Conservation (phyloP, 1,140 invertebrate genomes). For the Zaprionus davidi region DNA sequence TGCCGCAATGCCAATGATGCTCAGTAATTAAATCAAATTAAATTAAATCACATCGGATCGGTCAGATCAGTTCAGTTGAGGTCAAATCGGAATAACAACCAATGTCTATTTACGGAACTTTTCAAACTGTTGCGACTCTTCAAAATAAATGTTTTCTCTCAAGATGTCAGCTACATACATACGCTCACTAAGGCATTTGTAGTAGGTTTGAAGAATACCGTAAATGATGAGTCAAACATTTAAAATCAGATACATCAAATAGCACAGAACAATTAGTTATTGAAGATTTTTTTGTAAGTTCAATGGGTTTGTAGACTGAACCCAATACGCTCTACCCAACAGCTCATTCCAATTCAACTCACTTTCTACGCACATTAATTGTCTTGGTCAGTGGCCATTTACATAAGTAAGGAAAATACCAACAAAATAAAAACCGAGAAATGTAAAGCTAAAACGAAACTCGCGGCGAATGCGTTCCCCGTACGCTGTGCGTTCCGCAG, state of each 20-base stretch:
- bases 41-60: constrained; percentile 40
- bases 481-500: neutral
- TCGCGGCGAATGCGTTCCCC: constrained; percentile 34
- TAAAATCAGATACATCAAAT: constrained; percentile 31
- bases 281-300: constrained; percentile 62
- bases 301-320: constrained; percentile 40
- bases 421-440: neutral
- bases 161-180: neutral
- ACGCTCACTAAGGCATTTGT: neutral
- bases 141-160: constrained; percentile 14
- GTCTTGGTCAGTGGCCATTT: constrained; percentile 71
- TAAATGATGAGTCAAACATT: constrained; percentile 11
- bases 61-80: constrained; percentile 10
- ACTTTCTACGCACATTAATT: constrained; percentile 73
- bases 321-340: neutral
- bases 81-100: constrained; percentile 3
- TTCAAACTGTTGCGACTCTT: neutral
- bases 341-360: constrained; percentile 75
- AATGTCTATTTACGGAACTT: constrained; percentile 27
- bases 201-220: neutral
- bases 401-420: constrained; percentile 59
- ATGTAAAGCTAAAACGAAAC: constrained; percentile 37
- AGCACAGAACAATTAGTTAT: constrained; percentile 32
- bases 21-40: constrained; percentile 56
- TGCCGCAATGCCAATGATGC: constrained; percentile 11